Percentiles rank a stretch among this genome's conserved stretches.
Conservation (phyloP, 2,797 vertebrate genomes). For the Netta rufina region DNA sequence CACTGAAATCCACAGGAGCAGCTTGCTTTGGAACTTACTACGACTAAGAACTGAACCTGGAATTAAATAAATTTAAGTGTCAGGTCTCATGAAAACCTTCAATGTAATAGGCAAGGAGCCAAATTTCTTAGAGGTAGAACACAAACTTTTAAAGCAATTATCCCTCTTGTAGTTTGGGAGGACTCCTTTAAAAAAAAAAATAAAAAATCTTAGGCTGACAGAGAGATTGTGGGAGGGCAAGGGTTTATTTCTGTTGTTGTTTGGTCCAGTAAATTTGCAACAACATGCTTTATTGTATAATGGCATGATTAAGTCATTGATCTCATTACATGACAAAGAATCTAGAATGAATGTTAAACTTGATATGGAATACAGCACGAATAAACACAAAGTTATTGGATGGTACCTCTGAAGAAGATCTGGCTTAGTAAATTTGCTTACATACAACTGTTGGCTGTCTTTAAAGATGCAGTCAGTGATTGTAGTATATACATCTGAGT, state of each 20-base stretch:
- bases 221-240: background rate
- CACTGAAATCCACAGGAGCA: background rate
- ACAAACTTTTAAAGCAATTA: background rate
- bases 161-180: background rate
- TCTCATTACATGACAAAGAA: background rate
- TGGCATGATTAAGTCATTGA: background rate
- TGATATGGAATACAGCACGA: background rate
- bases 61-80: background rate
- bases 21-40: background rate
- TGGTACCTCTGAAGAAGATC: background rate
- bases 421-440: background rate
- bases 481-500: background rate
- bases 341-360: background rate
- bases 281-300: background rate
- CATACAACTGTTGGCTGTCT: background rate
- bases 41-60: background rate
- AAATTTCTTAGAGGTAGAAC: background rate
- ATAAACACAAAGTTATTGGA: background rate
- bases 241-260: background rate
- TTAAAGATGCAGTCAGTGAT: background rate
- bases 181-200: background rate
- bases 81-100: background rate
- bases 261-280: slow-evolving; percentile 1
- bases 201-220: background rate
- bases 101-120: background rate